A percentile compares a stretch with the other conserved stretches of the same genome.
phyloP scores from a whole-genome alignment of 2,113 vertebrate species.

The Pelecanoides urinatrix region DNA sequence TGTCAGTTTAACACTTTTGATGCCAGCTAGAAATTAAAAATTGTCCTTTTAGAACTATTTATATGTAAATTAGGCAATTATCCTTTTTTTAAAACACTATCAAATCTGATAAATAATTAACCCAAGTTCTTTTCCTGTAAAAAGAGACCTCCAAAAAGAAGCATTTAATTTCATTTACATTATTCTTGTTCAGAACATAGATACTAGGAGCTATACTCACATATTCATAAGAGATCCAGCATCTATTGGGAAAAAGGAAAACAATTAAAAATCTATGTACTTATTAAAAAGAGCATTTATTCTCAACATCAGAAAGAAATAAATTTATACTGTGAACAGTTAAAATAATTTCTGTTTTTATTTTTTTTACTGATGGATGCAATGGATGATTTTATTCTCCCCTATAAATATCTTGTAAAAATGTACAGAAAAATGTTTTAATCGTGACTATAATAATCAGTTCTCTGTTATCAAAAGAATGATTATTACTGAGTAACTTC shows the following conservation, averaged over 20 bases:
- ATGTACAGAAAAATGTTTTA: background rate
- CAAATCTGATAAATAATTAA: background rate
- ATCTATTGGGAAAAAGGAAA: background rate
- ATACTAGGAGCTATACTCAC: background rate
- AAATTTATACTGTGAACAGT: background rate
- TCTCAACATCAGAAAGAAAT: background rate
- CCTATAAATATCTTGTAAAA: background rate
- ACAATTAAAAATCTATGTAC: background rate
- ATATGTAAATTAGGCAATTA: background rate
- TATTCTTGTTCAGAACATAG: background rate
- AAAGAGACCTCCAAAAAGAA: background rate
- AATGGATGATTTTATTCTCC: background rate
- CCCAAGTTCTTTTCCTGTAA: background rate
- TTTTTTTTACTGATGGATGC: background rate
- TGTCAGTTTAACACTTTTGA: background rate
- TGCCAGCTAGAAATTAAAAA: background rate
- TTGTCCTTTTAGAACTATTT: background rate
- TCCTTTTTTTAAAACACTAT: background rate
- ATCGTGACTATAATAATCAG: background rate
- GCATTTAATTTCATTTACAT: background rate
- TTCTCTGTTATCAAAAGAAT: background rate
- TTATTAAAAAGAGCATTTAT: conserved; percentile 17
- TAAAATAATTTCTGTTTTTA: background rate
- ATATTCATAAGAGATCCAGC: background rate
- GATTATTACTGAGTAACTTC: background rate